These are phyloP conservation scores for Lasius platythorax DNA, from an alignment of 2,888 invertebrate species.

Conservation along the genomic window DNA sequence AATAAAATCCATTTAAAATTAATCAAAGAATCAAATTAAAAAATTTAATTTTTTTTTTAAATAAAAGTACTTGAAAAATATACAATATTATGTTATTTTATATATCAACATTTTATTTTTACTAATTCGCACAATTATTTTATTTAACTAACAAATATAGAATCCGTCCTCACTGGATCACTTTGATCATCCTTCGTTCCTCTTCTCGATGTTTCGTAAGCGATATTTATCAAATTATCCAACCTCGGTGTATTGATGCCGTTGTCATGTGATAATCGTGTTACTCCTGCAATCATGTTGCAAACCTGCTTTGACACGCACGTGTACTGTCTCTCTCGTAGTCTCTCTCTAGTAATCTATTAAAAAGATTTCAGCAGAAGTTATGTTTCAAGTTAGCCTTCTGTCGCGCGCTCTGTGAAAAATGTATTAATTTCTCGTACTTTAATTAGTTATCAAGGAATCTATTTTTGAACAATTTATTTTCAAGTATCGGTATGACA, in stretches of 20 bases:
- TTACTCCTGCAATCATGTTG: not conserved
- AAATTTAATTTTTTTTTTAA: not conserved
- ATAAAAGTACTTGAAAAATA: not conserved
- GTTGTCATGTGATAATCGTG: not conserved
- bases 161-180: not conserved
- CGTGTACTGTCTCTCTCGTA: conserved; percentile 30
- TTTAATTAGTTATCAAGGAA: not conserved
- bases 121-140: not conserved
- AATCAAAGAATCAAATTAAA: not conserved
- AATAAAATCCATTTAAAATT: not conserved
- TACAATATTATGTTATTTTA: not conserved
- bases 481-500: not conserved
- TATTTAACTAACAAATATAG: not conserved
- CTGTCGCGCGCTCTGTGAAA: not conserved
- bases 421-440: not conserved
- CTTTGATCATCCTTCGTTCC: not conserved
- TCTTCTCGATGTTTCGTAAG: conserved; percentile 32
- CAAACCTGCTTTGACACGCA: conserved; percentile 44
- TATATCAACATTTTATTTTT: not conserved
- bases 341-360: not conserved
- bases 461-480: not conserved
- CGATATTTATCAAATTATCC: conserved; percentile 35
- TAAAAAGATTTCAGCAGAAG: not conserved
- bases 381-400: not conserved
- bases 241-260: not conserved